Evolutionary conservation across 2,797 vertebrate genomes (phyloP).

Genomic region (Liasis olivaceus): DNA sequence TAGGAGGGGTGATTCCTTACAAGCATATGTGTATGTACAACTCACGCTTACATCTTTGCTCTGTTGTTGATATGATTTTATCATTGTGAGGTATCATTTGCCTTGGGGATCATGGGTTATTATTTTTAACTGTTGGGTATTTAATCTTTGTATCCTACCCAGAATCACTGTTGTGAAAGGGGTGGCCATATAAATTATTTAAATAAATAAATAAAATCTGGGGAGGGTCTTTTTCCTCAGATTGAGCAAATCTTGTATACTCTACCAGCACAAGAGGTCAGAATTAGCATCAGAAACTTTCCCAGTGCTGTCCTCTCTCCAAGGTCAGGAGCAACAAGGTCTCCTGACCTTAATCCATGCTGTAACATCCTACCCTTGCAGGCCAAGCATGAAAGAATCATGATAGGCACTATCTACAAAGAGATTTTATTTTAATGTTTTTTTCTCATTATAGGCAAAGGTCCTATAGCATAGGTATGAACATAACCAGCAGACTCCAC

Average conservation of each 20-base stretch:
- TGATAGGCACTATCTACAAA: background rate
- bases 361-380: background rate
- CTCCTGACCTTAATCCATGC: background rate
- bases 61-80: background rate
- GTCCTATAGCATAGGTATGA: background rate
- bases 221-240: background rate
- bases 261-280: background rate
- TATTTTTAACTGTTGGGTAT: background rate
- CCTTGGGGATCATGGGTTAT: background rate
- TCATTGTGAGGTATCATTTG: background rate
- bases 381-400: constrained; percentile 5
- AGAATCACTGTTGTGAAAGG: background rate
- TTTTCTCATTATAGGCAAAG: background rate
- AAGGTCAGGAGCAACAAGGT: background rate
- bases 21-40: background rate
- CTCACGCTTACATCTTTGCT: background rate
- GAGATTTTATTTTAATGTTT: background rate
- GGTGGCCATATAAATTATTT: background rate
- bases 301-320: background rate
- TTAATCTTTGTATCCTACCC: background rate
- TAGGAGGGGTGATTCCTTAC: background rate
- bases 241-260: background rate
- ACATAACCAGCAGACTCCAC: background rate
- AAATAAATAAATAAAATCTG: background rate
- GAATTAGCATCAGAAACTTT: background rate